These are phyloP conservation scores for Sarcophaga variegata DNA, from an alignment of 2,888 invertebrate genomes.

Conservation along the genomic window DNA sequence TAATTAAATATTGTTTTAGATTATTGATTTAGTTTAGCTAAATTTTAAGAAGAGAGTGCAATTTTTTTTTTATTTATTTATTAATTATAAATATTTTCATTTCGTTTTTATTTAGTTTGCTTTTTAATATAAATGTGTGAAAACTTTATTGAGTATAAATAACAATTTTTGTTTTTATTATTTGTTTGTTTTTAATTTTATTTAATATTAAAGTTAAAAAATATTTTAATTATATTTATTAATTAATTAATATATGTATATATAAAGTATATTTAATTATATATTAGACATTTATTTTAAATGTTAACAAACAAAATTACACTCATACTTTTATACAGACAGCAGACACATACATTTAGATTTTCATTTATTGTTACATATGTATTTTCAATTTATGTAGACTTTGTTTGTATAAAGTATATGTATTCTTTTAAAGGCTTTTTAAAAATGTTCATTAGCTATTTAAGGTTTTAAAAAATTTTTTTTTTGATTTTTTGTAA, in stretches of 20 bases:
- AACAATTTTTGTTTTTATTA: conserved; percentile 44
- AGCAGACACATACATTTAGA: conserved; percentile 51
- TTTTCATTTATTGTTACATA: not conserved
- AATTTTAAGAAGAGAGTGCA: conserved; percentile 53
- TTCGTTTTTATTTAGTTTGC: not conserved
- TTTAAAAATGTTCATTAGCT: conserved; percentile 36
- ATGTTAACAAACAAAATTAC: conserved; percentile 67
- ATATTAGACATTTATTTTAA: conserved; percentile 62
- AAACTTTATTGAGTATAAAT: conserved; percentile 50
- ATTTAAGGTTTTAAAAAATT: not conserved
- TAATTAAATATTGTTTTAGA: conserved; percentile 36
- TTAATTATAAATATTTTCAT: conserved; percentile 9
- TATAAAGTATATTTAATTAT: conserved; percentile 41
- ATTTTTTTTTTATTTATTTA: conserved; percentile 24
- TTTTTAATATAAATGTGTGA: conserved; percentile 34
- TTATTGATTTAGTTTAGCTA: conserved; percentile 63
- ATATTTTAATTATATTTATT: conserved; percentile 46
- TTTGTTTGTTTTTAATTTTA: too few relatives aligned
- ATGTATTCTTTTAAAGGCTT: conserved; percentile 24
- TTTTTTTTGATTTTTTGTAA: not conserved
- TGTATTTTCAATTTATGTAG: not conserved
- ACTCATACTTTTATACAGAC: conserved; percentile 59
- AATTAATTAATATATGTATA: too few relatives aligned
- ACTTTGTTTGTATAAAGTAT: not conserved
- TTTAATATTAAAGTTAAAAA: conserved; percentile 48